Evolutionary conservation across 2,113 vertebrate species (phyloP).

Genomic region (Pantherophis guttatus): DNA sequence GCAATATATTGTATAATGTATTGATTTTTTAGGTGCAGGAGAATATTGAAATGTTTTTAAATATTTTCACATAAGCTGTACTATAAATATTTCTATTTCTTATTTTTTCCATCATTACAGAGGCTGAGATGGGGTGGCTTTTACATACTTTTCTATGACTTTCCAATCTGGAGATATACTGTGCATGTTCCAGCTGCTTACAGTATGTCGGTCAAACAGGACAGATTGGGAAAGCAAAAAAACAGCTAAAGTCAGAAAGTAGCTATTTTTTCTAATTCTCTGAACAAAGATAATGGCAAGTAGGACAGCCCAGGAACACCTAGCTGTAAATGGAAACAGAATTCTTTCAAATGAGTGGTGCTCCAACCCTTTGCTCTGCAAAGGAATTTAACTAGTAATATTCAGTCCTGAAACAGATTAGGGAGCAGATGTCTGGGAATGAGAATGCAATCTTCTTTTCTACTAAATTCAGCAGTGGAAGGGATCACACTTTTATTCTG

Average conservation of each 20-base stretch:
- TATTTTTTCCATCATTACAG: background rate
- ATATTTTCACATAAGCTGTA: background rate
- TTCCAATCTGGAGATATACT: background rate
- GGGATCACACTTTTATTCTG: background rate
- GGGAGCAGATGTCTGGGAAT: background rate
- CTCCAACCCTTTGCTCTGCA: background rate
- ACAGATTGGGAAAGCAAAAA: background rate
- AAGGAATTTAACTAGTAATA: background rate
- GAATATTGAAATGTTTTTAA: background rate
- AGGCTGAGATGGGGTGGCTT: background rate
- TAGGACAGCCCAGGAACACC: background rate
- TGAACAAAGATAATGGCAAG: background rate
- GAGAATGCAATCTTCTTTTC: background rate
- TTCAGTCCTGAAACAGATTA: background rate
- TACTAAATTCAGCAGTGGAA: background rate
- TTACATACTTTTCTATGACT: background rate
- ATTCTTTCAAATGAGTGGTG: background rate
- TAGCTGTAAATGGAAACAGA: background rate
- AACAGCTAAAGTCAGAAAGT: background rate
- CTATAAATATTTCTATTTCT: background rate
- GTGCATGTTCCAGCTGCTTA: background rate
- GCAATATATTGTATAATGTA: too few species aligned
- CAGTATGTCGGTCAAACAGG: background rate
- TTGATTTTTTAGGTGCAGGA: background rate
- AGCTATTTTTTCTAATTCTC: background rate